Evolutionary conservation across 2,888 invertebrate species (phyloP).

Genomic region (Mesorhabditis spiculigera): DNA sequence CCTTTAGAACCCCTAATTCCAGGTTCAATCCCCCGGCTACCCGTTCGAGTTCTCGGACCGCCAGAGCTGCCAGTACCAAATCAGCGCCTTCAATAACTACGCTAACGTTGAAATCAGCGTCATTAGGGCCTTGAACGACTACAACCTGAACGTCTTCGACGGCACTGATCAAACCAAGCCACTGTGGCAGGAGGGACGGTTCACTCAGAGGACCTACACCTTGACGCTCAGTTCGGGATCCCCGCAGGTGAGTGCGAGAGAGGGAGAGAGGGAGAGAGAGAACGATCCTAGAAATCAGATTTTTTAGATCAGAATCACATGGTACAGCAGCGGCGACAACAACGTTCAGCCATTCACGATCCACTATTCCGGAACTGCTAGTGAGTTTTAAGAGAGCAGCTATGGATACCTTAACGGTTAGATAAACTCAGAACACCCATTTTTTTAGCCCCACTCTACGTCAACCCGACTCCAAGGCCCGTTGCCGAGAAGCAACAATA

Average conservation of each 20-base stretch:
- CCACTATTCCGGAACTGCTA: not conserved
- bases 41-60: not conserved
- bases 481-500: no score
- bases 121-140: not conserved
- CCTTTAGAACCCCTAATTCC: not conserved
- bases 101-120: not conserved
- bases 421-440: not conserved
- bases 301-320: not conserved
- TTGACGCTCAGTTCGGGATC: not conserved
- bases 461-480: not conserved
- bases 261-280: no score
- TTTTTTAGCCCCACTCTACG: slow-evolving; percentile 4
- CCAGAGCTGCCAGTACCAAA: not conserved
- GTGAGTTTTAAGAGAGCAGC: not conserved
- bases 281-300: not conserved
- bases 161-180: no score
- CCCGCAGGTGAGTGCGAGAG: not conserved
- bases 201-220: not conserved
- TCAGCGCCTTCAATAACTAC: slow-evolving; percentile 1
- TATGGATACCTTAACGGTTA: not conserved
- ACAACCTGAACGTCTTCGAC: no score
- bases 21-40: not conserved
- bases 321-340: not conserved
- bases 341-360: not conserved
- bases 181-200: no score